A percentile compares a stretch with the other conserved stretches of the same genome.
Evolutionary conservation across 2,113 vertebrate species (phyloP).

Genomic region (Daboia siamensis): DNA sequence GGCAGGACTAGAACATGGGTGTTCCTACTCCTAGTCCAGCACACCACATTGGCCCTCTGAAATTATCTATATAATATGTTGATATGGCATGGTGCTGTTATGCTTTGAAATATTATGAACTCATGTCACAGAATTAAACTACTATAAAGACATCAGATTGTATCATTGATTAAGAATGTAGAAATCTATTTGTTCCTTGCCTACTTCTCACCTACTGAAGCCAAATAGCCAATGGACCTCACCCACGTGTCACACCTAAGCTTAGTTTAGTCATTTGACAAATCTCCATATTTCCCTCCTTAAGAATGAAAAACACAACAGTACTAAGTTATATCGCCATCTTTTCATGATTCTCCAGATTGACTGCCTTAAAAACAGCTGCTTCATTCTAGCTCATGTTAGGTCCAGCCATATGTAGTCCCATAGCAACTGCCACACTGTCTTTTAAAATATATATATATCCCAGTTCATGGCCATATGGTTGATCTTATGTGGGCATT

Average conservation of each 20-base stretch:
- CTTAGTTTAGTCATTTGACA: not conserved
- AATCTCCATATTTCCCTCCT: not conserved
- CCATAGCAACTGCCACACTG: conserved; percentile 42
- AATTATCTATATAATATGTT: not conserved
- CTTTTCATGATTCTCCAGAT: not conserved
- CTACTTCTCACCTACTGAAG: not conserved
- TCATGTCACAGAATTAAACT: not conserved
- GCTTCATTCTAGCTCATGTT: not conserved
- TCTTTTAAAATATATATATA: not conserved
- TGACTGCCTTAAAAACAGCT: not conserved
- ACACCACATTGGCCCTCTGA: not conserved
- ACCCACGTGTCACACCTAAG: not conserved
- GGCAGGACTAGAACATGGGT: not conserved
- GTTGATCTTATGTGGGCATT: not conserved
- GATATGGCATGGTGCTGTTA: not conserved
- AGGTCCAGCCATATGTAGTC: not conserved
- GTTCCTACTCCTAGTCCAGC: not conserved
- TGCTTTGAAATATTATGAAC: not conserved
- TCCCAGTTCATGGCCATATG: not conserved
- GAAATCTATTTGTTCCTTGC: conserved; percentile 30
- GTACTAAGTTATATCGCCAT: not conserved
- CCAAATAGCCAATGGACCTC: not conserved
- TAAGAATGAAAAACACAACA: not conserved
- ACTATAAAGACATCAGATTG: not conserved
- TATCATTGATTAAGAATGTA: conserved; percentile 38